A percentile compares a stretch with the other conserved stretches of the same genome.
phyloP scores from a whole-genome alignment of 1,140 invertebrate species.

The Pachypsylla venusta region DNA sequence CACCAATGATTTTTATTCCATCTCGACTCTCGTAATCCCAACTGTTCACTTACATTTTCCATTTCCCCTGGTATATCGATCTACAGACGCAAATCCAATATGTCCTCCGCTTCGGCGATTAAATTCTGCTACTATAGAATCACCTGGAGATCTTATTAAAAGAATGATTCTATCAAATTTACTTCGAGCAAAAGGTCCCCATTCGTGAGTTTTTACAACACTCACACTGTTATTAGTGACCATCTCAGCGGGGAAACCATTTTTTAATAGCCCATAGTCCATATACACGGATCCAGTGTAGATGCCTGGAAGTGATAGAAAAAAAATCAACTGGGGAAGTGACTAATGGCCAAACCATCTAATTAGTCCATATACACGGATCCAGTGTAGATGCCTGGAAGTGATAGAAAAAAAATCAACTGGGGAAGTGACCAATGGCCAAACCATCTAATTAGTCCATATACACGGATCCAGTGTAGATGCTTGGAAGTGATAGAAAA shows the following conservation, averaged over 20 bases:
- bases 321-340: constrained; percentile 3
- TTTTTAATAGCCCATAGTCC: constrained; percentile 52
- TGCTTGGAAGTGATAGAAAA: constrained; percentile 34
- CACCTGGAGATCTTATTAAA: constrained; percentile 49
- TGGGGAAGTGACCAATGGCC: not conserved
- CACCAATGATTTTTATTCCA: too few species aligned
- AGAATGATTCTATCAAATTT: constrained; percentile 49
- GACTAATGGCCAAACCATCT: too few species aligned
- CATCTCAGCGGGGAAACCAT: constrained; percentile 64
- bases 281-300: constrained; percentile 63
- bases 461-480: constrained; percentile 60
- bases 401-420: constrained; percentile 1
- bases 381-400: constrained; percentile 49
- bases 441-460: constrained; percentile 55
- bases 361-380: constrained; percentile 62
- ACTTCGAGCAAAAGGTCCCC: constrained; percentile 39
- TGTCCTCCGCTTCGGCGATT: constrained; percentile 54
- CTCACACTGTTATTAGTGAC: constrained; percentile 54
- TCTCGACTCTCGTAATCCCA: too few species aligned
- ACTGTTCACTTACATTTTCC: constrained; percentile 46
- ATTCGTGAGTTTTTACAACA: constrained; percentile 66
- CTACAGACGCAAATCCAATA: constrained; percentile 47
- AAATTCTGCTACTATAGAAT: constrained; percentile 55
- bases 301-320: constrained; percentile 35
- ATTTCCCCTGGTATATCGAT: constrained; percentile 41